Base-by-base conservation (phyloP, 2,113 vertebrate genomes). In the Mustela nigripes region DNA sequence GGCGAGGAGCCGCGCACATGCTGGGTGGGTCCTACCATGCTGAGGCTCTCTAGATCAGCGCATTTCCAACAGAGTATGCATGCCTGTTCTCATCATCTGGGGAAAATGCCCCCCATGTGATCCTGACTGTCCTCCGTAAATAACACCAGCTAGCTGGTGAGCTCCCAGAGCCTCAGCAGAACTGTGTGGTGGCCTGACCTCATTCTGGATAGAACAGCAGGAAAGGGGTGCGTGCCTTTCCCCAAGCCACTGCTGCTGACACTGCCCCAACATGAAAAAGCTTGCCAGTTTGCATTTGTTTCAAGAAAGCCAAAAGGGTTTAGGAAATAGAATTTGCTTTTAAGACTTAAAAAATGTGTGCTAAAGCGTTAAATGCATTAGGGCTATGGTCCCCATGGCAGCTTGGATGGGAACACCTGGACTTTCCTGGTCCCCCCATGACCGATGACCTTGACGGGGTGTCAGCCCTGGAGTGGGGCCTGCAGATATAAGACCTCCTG, bases 321-420 rank as follows among this genome's bases (percentile, higher is more conserved):
- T 91, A 9, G 39, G 48, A 85, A 84, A 73, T 7, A 93, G n/a
- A 80, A 19, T 62, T 80, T 53, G 4, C 56, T 82, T 97, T 95
- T 63, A 94, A 93, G 71, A 89, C 31, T 79, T 79, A 56, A 33
- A 16, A 26, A 58, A 78, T 28, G 28, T 63, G 8, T 48, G 31
- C 73, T 78, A 33, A 62, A 67, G 39, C 11, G 5, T 62, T 67
- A 84, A 65, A 74, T 42, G 31, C 26, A 21, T 78, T 15, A 45
- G 78, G 10, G 16, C 60, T 26, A 2, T 36, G 21, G 26, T 81
- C 78, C 80, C 48, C 31, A 48, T 33, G 18, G 11, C 19, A 56
- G 42, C 78, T 65, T 82, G 24, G 79, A 16, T 78, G 45, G 53
- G 65, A 79, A 18, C n/a, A 24, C 67, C 21, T 26, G 31, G 60